Evolutionary conservation across 2,888 invertebrate genomes (phyloP).

Genomic region (Mythimna ferrago): DNA sequence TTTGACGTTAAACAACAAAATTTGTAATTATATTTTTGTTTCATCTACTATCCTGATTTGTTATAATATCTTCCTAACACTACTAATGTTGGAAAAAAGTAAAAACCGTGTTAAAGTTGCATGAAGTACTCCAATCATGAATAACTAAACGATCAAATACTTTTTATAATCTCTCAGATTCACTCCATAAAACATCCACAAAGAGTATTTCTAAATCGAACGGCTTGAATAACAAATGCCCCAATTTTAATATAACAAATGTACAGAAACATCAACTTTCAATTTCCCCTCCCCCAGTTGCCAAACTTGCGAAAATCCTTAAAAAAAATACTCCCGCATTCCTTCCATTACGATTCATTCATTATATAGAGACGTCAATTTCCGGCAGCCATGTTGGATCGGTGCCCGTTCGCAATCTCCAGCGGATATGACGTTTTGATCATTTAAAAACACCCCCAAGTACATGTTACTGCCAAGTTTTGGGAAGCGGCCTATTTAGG

Average conservation of each 20-base stretch:
- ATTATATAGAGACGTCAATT: constrained; percentile 79
- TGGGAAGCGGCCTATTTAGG: constrained; percentile 43
- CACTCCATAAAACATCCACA: neutral
- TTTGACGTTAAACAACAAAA: no score
- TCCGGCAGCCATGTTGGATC: constrained; percentile 81
- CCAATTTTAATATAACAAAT: constrained; percentile 41
- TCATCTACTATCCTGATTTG: no score
- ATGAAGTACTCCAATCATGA: no score
- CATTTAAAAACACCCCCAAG: constrained; percentile 72
- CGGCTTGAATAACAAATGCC: constrained; percentile 39
- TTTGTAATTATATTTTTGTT: no score
- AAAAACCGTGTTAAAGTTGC: no score
- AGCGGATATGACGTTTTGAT: constrained; percentile 80
- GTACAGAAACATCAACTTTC: constrained; percentile 51
- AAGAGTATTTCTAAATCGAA: constrained; percentile 13
- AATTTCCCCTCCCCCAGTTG: constrained; percentile 49
- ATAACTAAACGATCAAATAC: neutral
- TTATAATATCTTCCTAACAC: no score
- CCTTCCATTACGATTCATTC: constrained; percentile 75
- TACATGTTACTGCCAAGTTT: constrained; percentile 62
- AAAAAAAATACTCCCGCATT: constrained; percentile 61
- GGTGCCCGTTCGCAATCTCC: constrained; percentile 73
- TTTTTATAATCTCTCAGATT: neutral
- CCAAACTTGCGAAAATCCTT: constrained; percentile 60
- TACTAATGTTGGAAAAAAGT: no score